Evolutionary conservation across 2,113 vertebrate species (phyloP), one percentile per base, ranked within the genome.

Genomic region (Oreochromis tanganicae): DNA sequence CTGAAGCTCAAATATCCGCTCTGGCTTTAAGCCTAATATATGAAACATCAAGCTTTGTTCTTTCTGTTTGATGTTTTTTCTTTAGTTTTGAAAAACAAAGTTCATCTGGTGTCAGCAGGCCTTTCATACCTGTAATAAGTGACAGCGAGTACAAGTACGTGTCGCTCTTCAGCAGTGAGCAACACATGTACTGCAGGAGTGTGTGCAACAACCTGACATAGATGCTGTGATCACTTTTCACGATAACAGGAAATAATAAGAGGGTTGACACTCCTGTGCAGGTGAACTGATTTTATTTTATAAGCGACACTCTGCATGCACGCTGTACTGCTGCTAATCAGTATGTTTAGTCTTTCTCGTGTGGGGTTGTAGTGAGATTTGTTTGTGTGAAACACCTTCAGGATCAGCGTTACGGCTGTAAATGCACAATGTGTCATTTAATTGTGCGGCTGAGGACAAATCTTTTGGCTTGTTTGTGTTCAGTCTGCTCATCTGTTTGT

Each of bases 401-500:
- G 56, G 24, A 82, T 82, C 34, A 21, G 17, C 24, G 46, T 56
- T 9, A 27, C 19, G 1, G 21, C 17, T n/a, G 43, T 24, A 83
- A 83, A 78, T 34, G 68, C 19, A 41, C 81, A 63, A 48, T 63
- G 38, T 85, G 43, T 57, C 85, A 34, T 71, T 73, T 56, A 82
- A 80, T 83, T 66, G 38, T 17, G 24, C 7, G 32, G 14, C 63
- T 36, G 2, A 68, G 41, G 34, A 91, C 19, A 17, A 85, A 83
- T 81, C 83, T 32, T 63, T 66, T 50, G 54, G 12, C 55, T 61
- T 82, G 66, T 83, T 80, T 75, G 43, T 24, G 27, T 85, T 90
- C 79, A 27, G 13, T 80, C 32, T 27, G 63, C 63, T 88, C 24
- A 7, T 84, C 57, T 88, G 16, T 85, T 91, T 91, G 80, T 90